These are phyloP conservation scores for Staurois parvus DNA, from an alignment of 2,797 vertebrate genomes.

Conservation along the genomic window DNA sequence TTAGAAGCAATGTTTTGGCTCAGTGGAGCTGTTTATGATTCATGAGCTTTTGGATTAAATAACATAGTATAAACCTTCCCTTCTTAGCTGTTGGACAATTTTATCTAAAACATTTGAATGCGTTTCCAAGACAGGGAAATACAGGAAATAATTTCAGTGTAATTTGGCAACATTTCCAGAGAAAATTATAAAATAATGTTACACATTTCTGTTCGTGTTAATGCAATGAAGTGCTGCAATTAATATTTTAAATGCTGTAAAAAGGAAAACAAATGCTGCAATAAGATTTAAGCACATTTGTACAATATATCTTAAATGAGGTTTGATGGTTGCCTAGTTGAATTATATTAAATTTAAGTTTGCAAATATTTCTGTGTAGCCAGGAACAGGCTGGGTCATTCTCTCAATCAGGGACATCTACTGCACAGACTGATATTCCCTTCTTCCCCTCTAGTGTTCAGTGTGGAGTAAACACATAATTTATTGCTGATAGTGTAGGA, in stretches of 20 bases:
- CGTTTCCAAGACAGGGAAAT: conserved; percentile 2
- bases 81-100: conserved; percentile 34
- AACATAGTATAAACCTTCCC: conserved; percentile 26
- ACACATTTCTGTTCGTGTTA: background rate
- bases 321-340: no score
- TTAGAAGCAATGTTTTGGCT: conserved; percentile 49
- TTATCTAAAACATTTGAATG: conserved; percentile 8
- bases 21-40: conserved; percentile 57
- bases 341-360: no score
- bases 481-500: no score
- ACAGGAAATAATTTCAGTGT: background rate
- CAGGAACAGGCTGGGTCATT: no score
- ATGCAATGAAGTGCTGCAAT: background rate
- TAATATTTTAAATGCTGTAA: background rate
- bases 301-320: no score
- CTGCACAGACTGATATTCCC: no score
- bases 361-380: no score
- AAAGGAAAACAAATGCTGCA: no score
- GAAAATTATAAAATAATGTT: background rate
- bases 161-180: background rate
- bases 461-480: no score
- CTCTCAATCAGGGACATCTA: no score
- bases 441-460: no score
- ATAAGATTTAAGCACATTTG: no score
- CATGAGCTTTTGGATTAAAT: conserved; percentile 53